These are phyloP conservation scores for Hepsetus odoe DNA, from an alignment of 2,113 vertebrate species.

Conservation along the genomic window DNA sequence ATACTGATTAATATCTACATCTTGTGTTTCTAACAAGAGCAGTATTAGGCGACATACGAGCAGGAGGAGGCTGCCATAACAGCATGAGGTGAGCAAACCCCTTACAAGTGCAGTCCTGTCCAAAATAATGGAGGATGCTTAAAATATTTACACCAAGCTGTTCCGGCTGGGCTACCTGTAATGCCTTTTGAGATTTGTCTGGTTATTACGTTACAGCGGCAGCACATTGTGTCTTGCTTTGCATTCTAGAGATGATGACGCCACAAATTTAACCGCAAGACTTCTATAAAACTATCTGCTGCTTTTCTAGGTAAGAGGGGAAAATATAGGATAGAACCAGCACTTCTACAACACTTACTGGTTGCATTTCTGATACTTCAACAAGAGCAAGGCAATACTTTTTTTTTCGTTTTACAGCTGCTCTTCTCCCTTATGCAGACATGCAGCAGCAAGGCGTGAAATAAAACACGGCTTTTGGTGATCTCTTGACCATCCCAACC, in stretches of 20 bases:
- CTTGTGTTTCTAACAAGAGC: conserved; percentile 96
- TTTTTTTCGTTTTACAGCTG: conserved; percentile 63
- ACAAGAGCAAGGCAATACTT: conserved; percentile 46
- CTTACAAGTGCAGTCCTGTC: conserved; percentile 61
- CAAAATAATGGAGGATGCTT: conserved; percentile 66
- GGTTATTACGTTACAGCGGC: conserved; percentile 67
- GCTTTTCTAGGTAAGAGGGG: conserved; percentile 45
- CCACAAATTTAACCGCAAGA: conserved; percentile 42
- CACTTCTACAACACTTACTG: conserved; percentile 53
- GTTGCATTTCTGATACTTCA: conserved; percentile 53
- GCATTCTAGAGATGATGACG: conserved; percentile 55
- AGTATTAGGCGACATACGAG: conserved; percentile 85
- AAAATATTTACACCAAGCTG: conserved; percentile 75
- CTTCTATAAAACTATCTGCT: conserved; percentile 48
- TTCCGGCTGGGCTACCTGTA: conserved; percentile 54
- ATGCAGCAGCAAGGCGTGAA: conserved; percentile 48
- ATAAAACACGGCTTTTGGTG: conserved; percentile 53
- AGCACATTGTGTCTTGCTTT: conserved; percentile 52
- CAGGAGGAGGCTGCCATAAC: conserved; percentile 80
- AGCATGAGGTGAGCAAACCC: conserved; percentile 63
- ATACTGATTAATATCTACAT: conserved; percentile 97
- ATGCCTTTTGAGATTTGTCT: conserved; percentile 60
- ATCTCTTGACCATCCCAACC: conserved; percentile 23
- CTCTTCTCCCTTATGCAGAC: conserved; percentile 63
- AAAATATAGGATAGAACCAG: conserved; percentile 53